phyloP scores from a whole-genome alignment of 1,140 invertebrate species.

The Oreohelix idahoensis region DNA sequence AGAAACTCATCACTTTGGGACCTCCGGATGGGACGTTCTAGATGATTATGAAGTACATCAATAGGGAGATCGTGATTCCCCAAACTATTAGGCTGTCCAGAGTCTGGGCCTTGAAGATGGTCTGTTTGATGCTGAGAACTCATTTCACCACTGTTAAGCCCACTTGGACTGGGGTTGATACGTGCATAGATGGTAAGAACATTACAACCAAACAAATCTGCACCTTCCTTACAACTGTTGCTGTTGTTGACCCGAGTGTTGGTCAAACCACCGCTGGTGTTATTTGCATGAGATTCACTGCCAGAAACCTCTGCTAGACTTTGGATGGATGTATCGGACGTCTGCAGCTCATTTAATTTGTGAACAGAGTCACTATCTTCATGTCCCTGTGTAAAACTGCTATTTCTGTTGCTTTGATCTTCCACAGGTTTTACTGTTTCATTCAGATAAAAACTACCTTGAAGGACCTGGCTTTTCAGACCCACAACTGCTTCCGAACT shows the following conservation, averaged over 20 bases:
- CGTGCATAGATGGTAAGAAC: too few relatives aligned
- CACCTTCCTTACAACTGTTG: too few relatives aligned
- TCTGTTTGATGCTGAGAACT: too few relatives aligned
- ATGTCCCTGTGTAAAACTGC: background rate
- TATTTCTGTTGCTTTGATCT: background rate
- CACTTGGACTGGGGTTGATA: too few relatives aligned
- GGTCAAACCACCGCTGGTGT: background rate
- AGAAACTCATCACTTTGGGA: slow-evolving; percentile 36
- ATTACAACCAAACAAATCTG: too few relatives aligned
- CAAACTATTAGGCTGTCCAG: background rate
- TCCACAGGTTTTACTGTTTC: background rate
- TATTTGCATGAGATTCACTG: background rate
- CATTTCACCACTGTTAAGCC: too few relatives aligned
- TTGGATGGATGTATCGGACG: background rate
- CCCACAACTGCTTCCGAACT: background rate
- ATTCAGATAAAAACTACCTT: background rate
- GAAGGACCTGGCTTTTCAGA: background rate
- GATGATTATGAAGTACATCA: background rate
- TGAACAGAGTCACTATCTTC: background rate
- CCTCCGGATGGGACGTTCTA: slow-evolving; percentile 4
- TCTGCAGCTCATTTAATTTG: background rate
- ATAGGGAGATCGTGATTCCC: background rate
- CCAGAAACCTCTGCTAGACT: background rate
- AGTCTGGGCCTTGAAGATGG: background rate
- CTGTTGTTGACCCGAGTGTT: background rate